Conservation (phyloP, 2,113 vertebrate species). For the Mesocricetus auratus region DNA sequence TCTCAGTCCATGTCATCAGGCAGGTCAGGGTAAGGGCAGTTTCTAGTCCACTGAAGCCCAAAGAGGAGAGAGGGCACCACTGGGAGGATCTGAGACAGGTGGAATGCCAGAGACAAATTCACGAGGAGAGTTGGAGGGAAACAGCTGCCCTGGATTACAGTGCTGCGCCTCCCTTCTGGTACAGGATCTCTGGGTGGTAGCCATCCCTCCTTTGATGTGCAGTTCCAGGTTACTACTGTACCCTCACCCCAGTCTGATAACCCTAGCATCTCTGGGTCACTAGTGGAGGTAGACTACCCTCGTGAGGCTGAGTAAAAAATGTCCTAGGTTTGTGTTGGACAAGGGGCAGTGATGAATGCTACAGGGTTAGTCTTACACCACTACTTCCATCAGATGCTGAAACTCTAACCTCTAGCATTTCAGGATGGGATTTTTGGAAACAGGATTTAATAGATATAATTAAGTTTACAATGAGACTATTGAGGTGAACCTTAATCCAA, state of each 20-base stretch:
- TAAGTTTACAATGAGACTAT: neutral
- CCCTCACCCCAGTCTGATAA: neutral
- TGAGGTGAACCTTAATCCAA: too few relatives aligned
- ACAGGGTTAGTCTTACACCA: neutral
- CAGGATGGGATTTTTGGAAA: neutral
- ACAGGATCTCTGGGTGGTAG: accelerated
- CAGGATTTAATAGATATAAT: neutral
- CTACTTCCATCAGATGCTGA: accelerated
- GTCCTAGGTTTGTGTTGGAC: accelerated
- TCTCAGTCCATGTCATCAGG: neutral
- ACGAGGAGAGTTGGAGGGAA: neutral
- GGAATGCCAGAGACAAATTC: accelerated
- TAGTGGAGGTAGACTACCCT: accelerated
- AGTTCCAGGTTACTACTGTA: slow-evolving; percentile 46
- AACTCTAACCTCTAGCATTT: accelerated
- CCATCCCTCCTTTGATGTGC: neutral
- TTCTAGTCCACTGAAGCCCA: neutral
- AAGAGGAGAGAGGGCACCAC: neutral
- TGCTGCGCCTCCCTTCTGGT: neutral
- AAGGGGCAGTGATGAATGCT: too few relatives aligned
- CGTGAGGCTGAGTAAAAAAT: neutral
- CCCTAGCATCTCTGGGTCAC: neutral
- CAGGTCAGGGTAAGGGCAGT: neutral
- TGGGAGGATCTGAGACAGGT: neutral
- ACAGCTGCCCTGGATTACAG: accelerated